Percentiles rank a stretch among this genome's conserved stretches.
These are phyloP conservation scores for Intellagama lesueurii DNA, from an alignment of 2,797 vertebrate species.

Conservation along the genomic window DNA sequence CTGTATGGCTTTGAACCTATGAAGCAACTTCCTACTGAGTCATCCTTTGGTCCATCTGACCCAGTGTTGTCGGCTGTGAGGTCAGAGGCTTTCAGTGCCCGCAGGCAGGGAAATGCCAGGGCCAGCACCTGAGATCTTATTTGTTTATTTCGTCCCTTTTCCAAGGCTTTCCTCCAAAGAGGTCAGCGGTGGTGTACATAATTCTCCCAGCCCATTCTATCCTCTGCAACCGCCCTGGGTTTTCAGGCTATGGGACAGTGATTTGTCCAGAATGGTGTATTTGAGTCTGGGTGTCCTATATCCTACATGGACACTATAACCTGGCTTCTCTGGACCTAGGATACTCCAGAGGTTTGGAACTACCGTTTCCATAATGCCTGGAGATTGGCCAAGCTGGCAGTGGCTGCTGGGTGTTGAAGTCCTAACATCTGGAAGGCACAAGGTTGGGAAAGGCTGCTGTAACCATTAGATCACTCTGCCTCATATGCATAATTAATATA, in stretches of 20 bases:
- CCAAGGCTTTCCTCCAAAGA: background rate
- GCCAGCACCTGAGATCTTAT: background rate
- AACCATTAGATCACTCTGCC: background rate
- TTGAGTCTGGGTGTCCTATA: background rate
- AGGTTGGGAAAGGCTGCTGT: background rate
- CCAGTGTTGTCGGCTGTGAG: background rate
- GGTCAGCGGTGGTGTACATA: no score
- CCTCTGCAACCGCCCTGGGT: background rate
- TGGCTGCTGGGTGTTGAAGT: background rate
- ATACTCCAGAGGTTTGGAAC: background rate
- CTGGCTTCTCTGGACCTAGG: background rate
- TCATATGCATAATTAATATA: background rate
- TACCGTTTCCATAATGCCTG: background rate
- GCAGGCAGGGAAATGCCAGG: background rate
- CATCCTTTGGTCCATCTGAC: background rate
- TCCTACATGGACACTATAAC: background rate
- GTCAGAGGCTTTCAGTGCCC: background rate
- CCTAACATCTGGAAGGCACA: background rate
- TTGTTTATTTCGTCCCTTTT: background rate
- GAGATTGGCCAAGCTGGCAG: background rate
- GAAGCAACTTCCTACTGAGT: background rate
- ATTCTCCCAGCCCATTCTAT: background rate
- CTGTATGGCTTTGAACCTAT: background rate
- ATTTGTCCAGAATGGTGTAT: no score
- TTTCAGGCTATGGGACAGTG: background rate